These are phyloP conservation scores for Dilophus febrilis DNA, from an alignment of 2,888 invertebrate species.

Conservation along the genomic window DNA sequence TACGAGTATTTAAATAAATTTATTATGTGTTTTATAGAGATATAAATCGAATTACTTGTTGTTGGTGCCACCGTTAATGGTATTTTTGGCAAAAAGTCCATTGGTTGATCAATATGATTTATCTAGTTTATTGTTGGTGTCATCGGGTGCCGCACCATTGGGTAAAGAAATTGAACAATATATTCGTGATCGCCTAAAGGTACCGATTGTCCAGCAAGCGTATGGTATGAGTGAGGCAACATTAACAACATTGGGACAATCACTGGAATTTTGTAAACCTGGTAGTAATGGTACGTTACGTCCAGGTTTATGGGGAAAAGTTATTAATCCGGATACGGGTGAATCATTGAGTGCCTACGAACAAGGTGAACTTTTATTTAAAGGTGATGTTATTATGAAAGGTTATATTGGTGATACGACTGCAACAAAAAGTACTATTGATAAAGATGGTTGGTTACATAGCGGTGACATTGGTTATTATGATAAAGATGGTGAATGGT, in stretches of 20 bases:
- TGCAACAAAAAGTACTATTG: conserved; percentile 46
- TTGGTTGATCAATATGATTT: conserved; percentile 59
- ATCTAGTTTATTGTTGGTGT: conserved; percentile 46
- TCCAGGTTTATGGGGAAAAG: conserved; percentile 46
- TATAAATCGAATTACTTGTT: too few species aligned
- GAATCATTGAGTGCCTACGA: conserved; percentile 41
- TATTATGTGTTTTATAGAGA: too few species aligned
- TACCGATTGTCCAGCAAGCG: conserved; percentile 45
- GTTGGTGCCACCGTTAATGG: conserved; percentile 69
- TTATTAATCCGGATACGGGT: conserved; percentile 45
- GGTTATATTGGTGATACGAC: conserved; percentile 61
- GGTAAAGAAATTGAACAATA: conserved; percentile 50
- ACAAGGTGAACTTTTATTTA: conserved; percentile 71
- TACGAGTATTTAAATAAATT: too few species aligned
- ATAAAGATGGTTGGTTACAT: conserved; percentile 57
- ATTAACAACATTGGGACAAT: conserved; percentile 34
- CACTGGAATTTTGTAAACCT: conserved; percentile 28
- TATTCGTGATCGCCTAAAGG: conserved; percentile 23
- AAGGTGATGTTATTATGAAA: conserved; percentile 65
- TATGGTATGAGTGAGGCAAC: conserved; percentile 72
- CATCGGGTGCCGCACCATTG: conserved; percentile 71
- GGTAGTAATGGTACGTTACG: conserved; percentile 52
- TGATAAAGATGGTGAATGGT: conserved; percentile 59
- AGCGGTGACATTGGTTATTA: conserved; percentile 74
- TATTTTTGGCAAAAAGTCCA: conserved; percentile 70